These are phyloP conservation scores for Raja brachyura DNA, from an alignment of 2,113 vertebrate species.

Conservation along the genomic window DNA sequence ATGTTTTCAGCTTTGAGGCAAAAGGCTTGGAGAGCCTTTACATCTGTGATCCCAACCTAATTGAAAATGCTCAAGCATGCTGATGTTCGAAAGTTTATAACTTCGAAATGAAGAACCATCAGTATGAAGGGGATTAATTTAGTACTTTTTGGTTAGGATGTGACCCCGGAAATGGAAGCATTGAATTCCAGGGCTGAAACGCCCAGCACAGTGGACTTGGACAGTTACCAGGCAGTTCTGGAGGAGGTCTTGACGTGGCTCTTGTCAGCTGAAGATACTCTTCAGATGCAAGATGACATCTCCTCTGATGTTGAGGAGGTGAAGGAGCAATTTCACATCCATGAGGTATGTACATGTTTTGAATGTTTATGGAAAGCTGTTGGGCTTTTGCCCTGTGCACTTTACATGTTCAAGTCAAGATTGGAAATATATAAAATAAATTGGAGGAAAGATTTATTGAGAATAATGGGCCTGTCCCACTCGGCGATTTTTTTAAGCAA, in stretches of 20 bases:
- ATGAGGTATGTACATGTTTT: constrained; percentile 67
- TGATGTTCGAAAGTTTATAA: neutral
- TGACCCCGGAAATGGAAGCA: constrained; percentile 53
- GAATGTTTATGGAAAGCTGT: neutral
- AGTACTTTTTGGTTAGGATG: constrained; percentile 34
- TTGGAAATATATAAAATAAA: neutral
- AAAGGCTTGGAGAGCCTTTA: neutral
- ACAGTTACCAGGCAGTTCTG: constrained; percentile 82
- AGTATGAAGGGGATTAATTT: neutral
- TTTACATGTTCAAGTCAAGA: neutral
- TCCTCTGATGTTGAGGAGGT: constrained; percentile 92
- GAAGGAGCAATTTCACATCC: constrained; percentile 91
- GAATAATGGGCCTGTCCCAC: neutral
- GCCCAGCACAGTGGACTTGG: constrained; percentile 66
- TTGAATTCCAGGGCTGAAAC: constrained; percentile 60
- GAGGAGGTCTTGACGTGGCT: constrained; percentile 97
- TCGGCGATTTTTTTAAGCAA: too few species aligned
- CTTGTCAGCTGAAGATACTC: constrained; percentile 80
- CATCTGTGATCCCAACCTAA: neutral
- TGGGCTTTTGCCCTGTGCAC: neutral
- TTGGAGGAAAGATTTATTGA: neutral
- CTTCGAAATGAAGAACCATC: neutral
- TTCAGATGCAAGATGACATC: constrained; percentile 83
- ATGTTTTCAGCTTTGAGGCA: neutral
- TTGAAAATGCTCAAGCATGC: neutral